Base-by-base conservation (phyloP, 2,888 invertebrate species). In the Pachliopta kotzebuea region DNA sequence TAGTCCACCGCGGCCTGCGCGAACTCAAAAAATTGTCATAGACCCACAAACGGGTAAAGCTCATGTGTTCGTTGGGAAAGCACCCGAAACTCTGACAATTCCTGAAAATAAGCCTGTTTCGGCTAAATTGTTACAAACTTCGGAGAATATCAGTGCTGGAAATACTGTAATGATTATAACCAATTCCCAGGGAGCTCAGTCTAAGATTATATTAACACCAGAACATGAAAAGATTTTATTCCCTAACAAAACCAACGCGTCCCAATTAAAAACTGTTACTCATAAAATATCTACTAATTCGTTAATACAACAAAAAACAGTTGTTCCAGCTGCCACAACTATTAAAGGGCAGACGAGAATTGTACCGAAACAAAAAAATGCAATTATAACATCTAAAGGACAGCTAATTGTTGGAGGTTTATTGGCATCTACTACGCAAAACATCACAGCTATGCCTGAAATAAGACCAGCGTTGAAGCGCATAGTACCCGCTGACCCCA, bases 151-250 rank as follows among this genome's bases (percentile, higher is more conserved):
- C 62, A 77, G 87, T 1, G 77, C 88, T n/a, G 88, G 88, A 11
- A 88, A 92, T 72, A 94, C 94, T 62, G 93, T 94, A 29, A 94
- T 94, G 94, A 93, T 94, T 52, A 92, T 94, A 59, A 94, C 94
- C 0, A 93, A 94, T 73, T 92, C 93, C 62, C 93, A 93, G 74
- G 94, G 94, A 20, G 88, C 93, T 29, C 93, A 94, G 70, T 93
- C 93, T 21, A 86, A 93, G 69, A 90, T 94, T 72, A 84, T 94
- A 2, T 81, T 94, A 56, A 94, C 93, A 9, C 93, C 94, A 0
- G 93, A 93, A 67, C 94, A 94, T 73, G 93, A 93, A 71, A 93
- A 93, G 77, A 87, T 93, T 71, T 76, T 94, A 61, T 93, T 93
- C 60, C 92, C 93, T 23, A 92, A 93, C 72, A 91, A 90, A 68